Evolutionary conservation across 2,797 vertebrate species (phyloP).

Genomic region (Clamator glandarius): DNA sequence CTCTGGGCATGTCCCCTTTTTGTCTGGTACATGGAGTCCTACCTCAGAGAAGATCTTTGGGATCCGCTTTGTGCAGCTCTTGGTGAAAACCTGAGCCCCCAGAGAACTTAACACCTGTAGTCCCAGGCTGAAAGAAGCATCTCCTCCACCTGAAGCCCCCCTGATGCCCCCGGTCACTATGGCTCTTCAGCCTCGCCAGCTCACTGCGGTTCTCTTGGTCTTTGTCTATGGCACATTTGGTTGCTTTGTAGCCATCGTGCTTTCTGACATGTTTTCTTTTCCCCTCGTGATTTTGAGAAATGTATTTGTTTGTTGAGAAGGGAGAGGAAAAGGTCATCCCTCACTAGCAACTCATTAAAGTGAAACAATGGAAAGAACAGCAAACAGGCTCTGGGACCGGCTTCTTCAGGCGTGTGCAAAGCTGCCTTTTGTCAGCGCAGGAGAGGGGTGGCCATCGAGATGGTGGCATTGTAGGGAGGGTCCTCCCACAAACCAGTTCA

Average conservation of each 20-base stretch:
- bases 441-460: neutral
- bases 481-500: neutral
- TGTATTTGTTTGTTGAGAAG: constrained; percentile 21
- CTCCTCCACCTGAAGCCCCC: neutral
- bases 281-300: neutral
- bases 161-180: neutral
- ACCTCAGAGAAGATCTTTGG: neutral
- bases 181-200: accelerated
- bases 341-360: constrained; percentile 44
- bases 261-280: constrained; percentile 39
- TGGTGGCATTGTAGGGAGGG: neutral
- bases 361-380: constrained; percentile 65
- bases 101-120: neutral
- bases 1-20: neutral
- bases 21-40: neutral
- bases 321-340: constrained; percentile 49
- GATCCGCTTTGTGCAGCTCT: neutral
- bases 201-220: neutral
- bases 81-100: neutral
- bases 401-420: neutral
- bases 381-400: neutral
- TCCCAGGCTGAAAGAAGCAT: accelerated
- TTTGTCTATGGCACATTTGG: neutral
- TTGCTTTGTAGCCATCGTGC: neutral
- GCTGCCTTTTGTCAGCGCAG: constrained; percentile 18